Base-by-base conservation (phyloP, 2,113 vertebrate genomes). In the Neopipo cinnamomea region DNA sequence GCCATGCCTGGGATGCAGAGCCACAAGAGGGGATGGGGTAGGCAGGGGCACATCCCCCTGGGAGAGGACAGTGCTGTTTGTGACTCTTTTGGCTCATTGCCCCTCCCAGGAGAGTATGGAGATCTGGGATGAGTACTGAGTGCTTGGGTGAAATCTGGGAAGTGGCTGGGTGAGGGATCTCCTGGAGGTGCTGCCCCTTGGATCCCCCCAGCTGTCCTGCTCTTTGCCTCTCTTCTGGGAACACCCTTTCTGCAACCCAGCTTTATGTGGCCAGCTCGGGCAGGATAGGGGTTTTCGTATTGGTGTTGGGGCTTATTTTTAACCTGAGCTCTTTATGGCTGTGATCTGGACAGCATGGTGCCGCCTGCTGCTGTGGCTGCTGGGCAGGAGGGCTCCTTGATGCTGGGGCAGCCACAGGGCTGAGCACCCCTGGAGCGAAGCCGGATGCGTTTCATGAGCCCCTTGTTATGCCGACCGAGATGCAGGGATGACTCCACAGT, bases 1-100 rank as follows among this genome's bases (percentile, higher is more conserved):
- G 37, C 37, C 7, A 5, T 28, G 42, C 21, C 41, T 71, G 46
- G 58, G 50, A 42, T 76, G 70, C 41, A 30, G 50, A 55, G 50
- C 56, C 2, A 0, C 20, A 41, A 42, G 22, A 63, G 33, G 28
- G 2, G 2, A 28, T 11, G 0, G 1, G 28, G 25, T 0, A 0
- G 25, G 44, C 39, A 23, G 18, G 14, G 30, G 3, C 33, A 46
- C 24, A 28, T 28, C 37, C 28, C 2, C 0, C 47, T 74, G 25
- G 3, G 6, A 17, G 27, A 27, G 37, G 6, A 12, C 15, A 46
- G 21, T 31, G 35, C 65, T 1, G 0, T 72, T 50, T 73, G 31
- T 47, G 19, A 55, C 39, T 47, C 37, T 39, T 25, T 35, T 31
- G n/a, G 21, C 12, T 82, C 47, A 14, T n/a, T 63, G 16, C 11